Evolutionary conservation across 2,888 invertebrate species (phyloP).

Genomic region (Drosophila sordidapex): DNA sequence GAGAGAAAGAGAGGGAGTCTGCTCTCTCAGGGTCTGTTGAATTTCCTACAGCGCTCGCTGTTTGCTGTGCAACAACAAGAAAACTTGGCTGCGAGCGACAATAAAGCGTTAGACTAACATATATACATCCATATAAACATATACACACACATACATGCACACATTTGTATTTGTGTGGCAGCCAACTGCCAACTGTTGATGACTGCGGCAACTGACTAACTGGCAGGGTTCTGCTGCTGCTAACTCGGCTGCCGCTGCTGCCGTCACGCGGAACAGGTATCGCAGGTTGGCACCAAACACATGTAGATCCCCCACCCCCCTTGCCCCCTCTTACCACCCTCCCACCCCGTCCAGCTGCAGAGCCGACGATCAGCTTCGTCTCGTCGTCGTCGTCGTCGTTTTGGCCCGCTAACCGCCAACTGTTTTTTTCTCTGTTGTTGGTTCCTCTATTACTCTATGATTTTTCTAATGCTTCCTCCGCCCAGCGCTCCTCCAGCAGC

Average conservation of each 20-base stretch:
- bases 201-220: constrained; percentile 77
- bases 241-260: constrained; percentile 31
- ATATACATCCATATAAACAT: constrained; percentile 12
- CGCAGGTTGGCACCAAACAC: constrained; percentile 79
- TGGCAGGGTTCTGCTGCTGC: constrained; percentile 62
- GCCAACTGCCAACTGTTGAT: constrained; percentile 70
- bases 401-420: constrained; percentile 62
- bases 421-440: constrained; percentile 52
- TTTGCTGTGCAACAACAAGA: constrained; percentile 56
- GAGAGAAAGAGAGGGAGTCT: not conserved
- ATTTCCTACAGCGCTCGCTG: constrained; percentile 63
- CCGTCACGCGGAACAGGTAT: constrained; percentile 78
- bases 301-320: constrained; percentile 45
- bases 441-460: constrained; percentile 64
- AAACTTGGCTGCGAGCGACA: constrained; percentile 45
- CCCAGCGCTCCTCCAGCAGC: constrained; percentile 57
- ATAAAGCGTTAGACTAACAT: constrained; percentile 61
- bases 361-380: constrained; percentile 45
- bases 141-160: not conserved
- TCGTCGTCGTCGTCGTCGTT: constrained; percentile 30
- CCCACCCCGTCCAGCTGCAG: constrained; percentile 29
- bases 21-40: constrained; percentile 53
- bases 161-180: constrained; percentile 51
- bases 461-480: constrained; percentile 70
- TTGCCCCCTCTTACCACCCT: not conserved